Evolutionary conservation across 92 coral and sea anemone genomes (phyloP), one percentile per base, ranked within the genome.

Genomic region (Diadumene lineata): DNA sequence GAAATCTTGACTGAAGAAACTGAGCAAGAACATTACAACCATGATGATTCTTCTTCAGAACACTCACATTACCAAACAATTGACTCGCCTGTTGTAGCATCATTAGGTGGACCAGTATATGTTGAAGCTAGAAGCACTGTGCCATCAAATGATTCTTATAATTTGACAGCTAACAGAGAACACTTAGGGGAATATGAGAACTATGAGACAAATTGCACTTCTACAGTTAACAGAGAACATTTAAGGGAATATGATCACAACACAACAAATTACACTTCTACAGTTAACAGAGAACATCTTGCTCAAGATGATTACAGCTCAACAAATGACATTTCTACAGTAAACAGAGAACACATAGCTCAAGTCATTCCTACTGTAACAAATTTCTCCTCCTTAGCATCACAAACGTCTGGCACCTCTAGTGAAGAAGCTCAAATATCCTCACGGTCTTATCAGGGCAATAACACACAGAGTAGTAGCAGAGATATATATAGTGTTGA

Each of bases 61-160:
- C 69, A 68, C 19, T 13, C 13, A 3, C 50, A 72, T 31, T 72
- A 31, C 23, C 66, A 72, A 44, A 72, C 77, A 31, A 48, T 72
- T 32, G 77, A 72, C 24, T 30, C 77, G 0, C 77, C 77, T 1
- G 63, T 43, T 72, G 55, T 72, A 32, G 77, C 77, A 21, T 72
- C 77, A 56, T 46, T 72, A 9, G 34, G 77, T 27, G 64, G 30
- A 10, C 33, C 77, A 33, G 2, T 13, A 25, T 29, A 56, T 72
- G 77, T 23, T 6, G 38, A 29, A 23, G 22, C 15, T 24, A 69
- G 48, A 17, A 46, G 7, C 15, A 34, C 48, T 38, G 48, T 38
- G 15, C 15, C 31, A 67, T 3, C 60, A 67, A 43, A 44, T 22
- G n/a, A 21, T 19, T 55, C 13, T 38, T 6, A 38, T 38, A 38